A percentile compares a stretch with the other conserved stretches of the same genome.
phyloP scores from a whole-genome alignment of 2,113 vertebrate species.

The Cephalopholis sonnerati region DNA sequence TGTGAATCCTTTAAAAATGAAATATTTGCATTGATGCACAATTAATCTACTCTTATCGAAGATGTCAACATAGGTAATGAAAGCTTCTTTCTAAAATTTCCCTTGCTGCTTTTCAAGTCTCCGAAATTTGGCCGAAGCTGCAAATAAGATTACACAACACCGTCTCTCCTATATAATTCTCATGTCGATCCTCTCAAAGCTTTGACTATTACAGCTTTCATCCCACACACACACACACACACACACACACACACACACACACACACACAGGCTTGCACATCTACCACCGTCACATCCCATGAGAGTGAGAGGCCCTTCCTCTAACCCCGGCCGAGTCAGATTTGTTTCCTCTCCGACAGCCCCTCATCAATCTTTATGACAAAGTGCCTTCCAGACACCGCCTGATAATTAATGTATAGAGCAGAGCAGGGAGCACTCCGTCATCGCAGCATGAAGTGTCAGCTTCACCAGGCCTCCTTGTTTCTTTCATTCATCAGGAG shows the following conservation, averaged over 20 bases:
- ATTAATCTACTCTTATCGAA: neutral
- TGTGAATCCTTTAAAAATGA: neutral
- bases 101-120: neutral
- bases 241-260: neutral
- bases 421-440: conserved; percentile 74
- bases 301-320: conserved; percentile 70
- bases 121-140: neutral
- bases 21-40: no score
- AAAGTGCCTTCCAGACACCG: conserved; percentile 80
- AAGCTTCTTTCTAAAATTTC: neutral
- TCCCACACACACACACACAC: conserved; percentile 3
- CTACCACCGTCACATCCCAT: conserved; percentile 41
- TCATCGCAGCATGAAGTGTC: conserved; percentile 76
- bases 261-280: neutral
- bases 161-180: neutral
- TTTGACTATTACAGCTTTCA: conserved; percentile 4
- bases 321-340: conserved; percentile 69
- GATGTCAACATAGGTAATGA: neutral
- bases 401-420: conserved; percentile 82
- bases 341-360: conserved; percentile 76
- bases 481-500: conserved; percentile 72
- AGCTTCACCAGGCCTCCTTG: conserved; percentile 36
- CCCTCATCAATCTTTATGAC: conserved; percentile 83
- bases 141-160: neutral
- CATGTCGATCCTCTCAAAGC: neutral